A percentile compares a stretch with the other conserved stretches of the same genome.
Evolutionary conservation across 2,888 invertebrate species (phyloP).

Genomic region (Catocala nupta): DNA sequence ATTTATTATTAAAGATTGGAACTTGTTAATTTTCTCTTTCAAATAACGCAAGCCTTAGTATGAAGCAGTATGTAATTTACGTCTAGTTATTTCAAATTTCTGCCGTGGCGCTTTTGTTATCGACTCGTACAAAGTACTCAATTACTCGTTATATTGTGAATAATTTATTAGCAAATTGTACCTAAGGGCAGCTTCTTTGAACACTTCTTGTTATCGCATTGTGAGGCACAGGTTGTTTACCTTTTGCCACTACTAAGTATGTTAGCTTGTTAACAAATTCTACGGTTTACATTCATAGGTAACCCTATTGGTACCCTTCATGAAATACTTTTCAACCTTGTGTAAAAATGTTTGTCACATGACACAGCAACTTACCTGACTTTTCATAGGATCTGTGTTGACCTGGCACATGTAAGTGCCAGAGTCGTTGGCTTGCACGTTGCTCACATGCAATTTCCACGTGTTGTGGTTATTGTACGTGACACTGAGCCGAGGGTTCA

Average conservation of each 20-base stretch:
- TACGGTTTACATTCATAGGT: slow-evolving; percentile 33
- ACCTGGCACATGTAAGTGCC: slow-evolving; percentile 98
- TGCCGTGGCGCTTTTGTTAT: no score
- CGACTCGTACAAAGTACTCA: no score
- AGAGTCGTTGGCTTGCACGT: slow-evolving; percentile 96
- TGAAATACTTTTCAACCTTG: slow-evolving; percentile 43
- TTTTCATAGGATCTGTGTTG: slow-evolving; percentile 96
- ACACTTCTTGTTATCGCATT: slow-evolving; percentile 18
- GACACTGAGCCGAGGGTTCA: slow-evolving; percentile 94
- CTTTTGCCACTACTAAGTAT: slow-evolving; percentile 4
- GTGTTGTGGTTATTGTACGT: slow-evolving; percentile 97
- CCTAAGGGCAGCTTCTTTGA: slow-evolving; percentile 30
- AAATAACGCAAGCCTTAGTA: no score
- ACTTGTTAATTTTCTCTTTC: no score
- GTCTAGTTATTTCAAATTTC: no score
- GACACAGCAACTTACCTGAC: slow-evolving; percentile 88
- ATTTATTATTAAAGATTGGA: no score
- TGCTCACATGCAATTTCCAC: slow-evolving; percentile 96
- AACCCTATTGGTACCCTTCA: no score
- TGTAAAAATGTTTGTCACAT: slow-evolving; percentile 15
- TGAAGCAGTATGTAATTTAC: no score
- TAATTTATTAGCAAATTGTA: slow-evolving; percentile 30
- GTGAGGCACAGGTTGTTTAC: background rate
- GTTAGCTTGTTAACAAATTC: slow-evolving; percentile 36
- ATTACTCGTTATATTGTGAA: background rate